Conservation (phyloP, 1,140 invertebrate species). For the Oncopodura yosiiana region DNA sequence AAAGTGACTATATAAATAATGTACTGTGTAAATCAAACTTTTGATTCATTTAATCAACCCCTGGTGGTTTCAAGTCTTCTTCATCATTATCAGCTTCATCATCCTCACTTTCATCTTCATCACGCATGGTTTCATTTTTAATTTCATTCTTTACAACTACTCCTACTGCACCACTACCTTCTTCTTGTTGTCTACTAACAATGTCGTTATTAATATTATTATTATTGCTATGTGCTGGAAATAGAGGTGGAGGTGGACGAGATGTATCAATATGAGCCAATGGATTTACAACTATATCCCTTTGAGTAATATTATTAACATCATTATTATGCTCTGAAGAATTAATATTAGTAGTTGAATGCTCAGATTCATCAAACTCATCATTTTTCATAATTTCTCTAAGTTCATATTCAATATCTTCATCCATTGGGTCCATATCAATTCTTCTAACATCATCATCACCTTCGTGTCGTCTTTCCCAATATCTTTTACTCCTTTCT, state of each 20-base stretch:
- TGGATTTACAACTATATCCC: conserved; percentile 12
- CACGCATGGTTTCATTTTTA: neutral
- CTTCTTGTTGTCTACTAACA: neutral
- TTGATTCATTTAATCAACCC: neutral
- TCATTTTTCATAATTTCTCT: conserved; percentile 33
- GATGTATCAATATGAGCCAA: too few species aligned
- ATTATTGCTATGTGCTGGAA: conserved; percentile 5
- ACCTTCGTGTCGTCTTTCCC: conserved; percentile 26
- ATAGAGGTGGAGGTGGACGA: too few species aligned
- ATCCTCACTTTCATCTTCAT: neutral
- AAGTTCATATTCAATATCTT: conserved; percentile 36
- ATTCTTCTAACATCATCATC: conserved; percentile 3
- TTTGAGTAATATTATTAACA: conserved; percentile 5
- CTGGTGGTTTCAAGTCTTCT: neutral
- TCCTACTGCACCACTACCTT: neutral
- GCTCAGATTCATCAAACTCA: conserved; percentile 14
- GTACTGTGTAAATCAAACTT: too few species aligned
- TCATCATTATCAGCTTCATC: neutral
- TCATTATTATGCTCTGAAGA: conserved; percentile 32
- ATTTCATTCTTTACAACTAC: neutral
- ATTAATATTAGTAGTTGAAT: conserved; percentile 33
- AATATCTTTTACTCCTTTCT: conserved; percentile 35
- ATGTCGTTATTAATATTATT: neutral
- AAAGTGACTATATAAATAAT: too few species aligned
- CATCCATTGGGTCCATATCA: conserved; percentile 27